Percentiles rank a stretch among this genome's conserved stretches.
These are phyloP conservation scores for Iphiclides podalirius DNA, from an alignment of 2,888 invertebrate species.

Conservation along the genomic window DNA sequence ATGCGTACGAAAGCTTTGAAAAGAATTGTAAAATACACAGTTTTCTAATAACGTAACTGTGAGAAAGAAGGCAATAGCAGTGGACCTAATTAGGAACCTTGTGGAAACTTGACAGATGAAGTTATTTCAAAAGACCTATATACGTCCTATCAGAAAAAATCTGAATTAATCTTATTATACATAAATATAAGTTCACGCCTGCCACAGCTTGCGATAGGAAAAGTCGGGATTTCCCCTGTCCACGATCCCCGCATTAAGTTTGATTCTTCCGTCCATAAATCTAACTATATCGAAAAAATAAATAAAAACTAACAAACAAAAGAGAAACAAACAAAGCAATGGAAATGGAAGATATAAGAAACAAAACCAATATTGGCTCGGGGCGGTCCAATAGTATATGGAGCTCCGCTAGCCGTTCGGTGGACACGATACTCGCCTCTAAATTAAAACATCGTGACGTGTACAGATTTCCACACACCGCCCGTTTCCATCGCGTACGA, in stretches of 20 bases:
- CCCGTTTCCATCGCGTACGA: neutral
- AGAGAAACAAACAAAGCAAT: neutral
- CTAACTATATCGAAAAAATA: neutral
- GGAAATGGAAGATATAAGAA: neutral
- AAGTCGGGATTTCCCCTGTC: too few species aligned
- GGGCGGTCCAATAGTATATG: neutral
- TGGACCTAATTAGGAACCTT: neutral
- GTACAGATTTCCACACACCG: constrained; percentile 1
- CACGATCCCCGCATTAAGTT: too few species aligned
- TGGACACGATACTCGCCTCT: neutral
- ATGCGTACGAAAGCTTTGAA: too few species aligned
- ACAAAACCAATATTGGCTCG: neutral
- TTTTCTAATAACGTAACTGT: too few species aligned
- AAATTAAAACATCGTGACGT: constrained; percentile 13
- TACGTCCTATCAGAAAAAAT: neutral
- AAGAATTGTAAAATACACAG: too few species aligned
- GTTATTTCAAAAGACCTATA: neutral
- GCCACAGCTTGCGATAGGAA: neutral
- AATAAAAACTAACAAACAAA: neutral
- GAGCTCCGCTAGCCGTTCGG: neutral
- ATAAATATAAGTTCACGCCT: neutral
- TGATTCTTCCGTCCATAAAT: too few species aligned
- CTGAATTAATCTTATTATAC: neutral
- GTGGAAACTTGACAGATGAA: neutral
- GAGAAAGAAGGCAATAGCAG: too few species aligned